Percentiles rank a stretch among this genome's conserved stretches.
Conservation (phyloP, 2,113 vertebrate genomes). For the Dasyprocta punctata region DNA sequence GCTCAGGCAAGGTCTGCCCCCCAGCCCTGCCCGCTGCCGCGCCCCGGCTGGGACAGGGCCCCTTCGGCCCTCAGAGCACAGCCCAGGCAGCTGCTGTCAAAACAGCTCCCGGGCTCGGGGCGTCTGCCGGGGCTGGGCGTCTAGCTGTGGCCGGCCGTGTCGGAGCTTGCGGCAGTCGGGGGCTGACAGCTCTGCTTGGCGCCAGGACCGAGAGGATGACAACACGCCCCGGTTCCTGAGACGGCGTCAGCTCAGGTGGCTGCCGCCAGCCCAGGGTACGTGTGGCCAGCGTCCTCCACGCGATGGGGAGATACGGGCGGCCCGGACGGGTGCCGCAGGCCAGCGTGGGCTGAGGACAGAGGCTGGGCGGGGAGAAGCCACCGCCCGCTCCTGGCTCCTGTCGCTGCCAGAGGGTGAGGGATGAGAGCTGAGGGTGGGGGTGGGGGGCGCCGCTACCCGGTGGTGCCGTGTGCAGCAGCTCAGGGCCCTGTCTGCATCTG, state of each 20-base stretch:
- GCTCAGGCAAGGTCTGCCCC: background rate
- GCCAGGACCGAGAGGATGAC: conserved; percentile 45
- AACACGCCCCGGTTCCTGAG: background rate
- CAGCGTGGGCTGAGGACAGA: background rate
- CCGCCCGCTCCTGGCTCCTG: background rate
- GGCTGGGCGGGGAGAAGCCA: background rate
- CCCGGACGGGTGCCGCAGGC: background rate
- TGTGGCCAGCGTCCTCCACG: background rate
- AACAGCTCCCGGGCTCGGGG: background rate
- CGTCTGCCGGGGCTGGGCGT: background rate
- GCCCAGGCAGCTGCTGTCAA: background rate
- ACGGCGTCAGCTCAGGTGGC: conserved; percentile 16
- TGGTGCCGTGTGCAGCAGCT: fast-evolving
- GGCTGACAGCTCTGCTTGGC: conserved; percentile 8
- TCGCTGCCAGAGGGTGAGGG: background rate
- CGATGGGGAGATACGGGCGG: conserved; percentile 38
- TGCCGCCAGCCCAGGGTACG: conserved; percentile 55
- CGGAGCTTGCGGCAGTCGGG: conserved; percentile 9
- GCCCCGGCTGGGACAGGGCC: background rate
- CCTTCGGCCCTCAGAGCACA: background rate
- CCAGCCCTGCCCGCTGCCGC: fast-evolving
- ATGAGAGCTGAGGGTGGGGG: background rate
- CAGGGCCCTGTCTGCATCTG: background rate
- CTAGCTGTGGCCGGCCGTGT: background rate
- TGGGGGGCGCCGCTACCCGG: background rate